phyloP scores from a whole-genome alignment of 1,140 invertebrate species.

The Drosophila carrolli region DNA sequence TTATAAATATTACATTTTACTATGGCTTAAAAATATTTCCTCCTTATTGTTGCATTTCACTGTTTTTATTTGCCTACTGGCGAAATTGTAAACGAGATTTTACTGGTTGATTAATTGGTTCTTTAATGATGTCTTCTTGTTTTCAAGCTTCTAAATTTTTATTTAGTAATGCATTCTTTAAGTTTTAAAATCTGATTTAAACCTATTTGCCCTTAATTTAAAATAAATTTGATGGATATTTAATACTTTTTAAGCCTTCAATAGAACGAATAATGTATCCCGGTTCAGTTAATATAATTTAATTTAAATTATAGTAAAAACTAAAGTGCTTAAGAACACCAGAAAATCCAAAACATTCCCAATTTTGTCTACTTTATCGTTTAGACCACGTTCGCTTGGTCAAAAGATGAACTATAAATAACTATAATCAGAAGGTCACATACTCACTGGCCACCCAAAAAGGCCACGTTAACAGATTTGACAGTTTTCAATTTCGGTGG shows the following conservation, averaged over 20 bases:
- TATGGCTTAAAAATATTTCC: conserved; percentile 23
- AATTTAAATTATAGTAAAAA: too few relatives aligned
- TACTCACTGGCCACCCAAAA: conserved; percentile 7
- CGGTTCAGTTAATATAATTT: too few relatives aligned
- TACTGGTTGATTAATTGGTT: conserved; percentile 43
- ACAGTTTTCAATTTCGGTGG: conserved; percentile 74
- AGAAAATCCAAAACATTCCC: too few relatives aligned
- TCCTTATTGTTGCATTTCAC: not conserved
- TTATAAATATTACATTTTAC: conserved; percentile 68
- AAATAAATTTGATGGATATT: too few relatives aligned
- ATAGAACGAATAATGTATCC: too few relatives aligned
- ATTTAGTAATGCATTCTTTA: too few relatives aligned
- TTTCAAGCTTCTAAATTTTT: conserved; percentile 44
- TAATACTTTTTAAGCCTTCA: too few relatives aligned
- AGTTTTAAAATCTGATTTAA: too few relatives aligned
- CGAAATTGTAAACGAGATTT: conserved; percentile 45
- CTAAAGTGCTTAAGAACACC: too few relatives aligned
- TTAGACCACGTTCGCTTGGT: not conserved
- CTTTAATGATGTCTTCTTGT: not conserved
- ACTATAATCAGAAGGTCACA: conserved; percentile 25
- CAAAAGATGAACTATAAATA: conserved; percentile 47
- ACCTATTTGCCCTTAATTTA: too few relatives aligned
- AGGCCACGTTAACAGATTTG: conserved; percentile 70
- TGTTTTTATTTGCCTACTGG: conserved; percentile 6
- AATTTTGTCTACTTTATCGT: not conserved